A percentile compares a stretch with the other conserved stretches of the same genome.
Evolutionary conservation across 2,888 invertebrate genomes (phyloP).

Genomic region (Cartodere bifasciata): DNA sequence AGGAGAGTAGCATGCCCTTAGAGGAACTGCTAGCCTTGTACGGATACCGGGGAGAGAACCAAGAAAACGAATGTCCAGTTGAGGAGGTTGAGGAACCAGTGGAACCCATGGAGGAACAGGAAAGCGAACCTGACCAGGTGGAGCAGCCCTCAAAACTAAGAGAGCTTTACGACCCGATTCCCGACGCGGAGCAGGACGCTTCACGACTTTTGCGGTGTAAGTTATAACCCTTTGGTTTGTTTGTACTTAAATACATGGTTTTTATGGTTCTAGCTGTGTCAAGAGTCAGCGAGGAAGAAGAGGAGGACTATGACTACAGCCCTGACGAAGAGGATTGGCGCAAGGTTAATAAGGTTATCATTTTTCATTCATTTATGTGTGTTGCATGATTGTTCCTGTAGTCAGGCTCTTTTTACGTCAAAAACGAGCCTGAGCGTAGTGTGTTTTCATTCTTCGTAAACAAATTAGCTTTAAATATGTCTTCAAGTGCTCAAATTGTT

Average conservation of each 20-base stretch:
- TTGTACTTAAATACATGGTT: background rate
- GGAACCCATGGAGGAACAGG: constrained; percentile 37
- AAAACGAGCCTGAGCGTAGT: no score
- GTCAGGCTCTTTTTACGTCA: no score
- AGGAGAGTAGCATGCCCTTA: constrained; percentile 93
- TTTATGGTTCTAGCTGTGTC: constrained; percentile 42
- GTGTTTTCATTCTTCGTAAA: constrained; percentile 1
- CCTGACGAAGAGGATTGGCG: constrained; percentile 83
- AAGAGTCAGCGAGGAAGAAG: constrained; percentile 66
- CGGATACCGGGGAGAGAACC: constrained; percentile 42
- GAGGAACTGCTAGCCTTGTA: constrained; percentile 87
- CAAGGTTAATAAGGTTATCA: constrained; percentile 42
- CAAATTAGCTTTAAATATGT: constrained; percentile 2
- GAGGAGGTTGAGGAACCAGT: constrained; percentile 35
- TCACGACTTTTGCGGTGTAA: constrained; percentile 41
- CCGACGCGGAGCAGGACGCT: constrained; percentile 32
- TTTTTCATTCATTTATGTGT: no score
- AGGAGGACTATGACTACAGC: constrained; percentile 71
- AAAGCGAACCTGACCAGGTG: constrained; percentile 27
- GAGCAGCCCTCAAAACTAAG: constrained; percentile 40
- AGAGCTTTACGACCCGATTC: constrained; percentile 40
- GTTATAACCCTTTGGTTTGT: constrained; percentile 10
- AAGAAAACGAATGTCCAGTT: constrained; percentile 31
- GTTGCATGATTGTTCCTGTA: no score
- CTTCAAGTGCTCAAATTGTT: constrained; percentile 2